Percentiles rank a stretch among this genome's conserved stretches.
Evolutionary conservation across 2,797 vertebrate species (phyloP).

Genomic region (Coracias cyanogaster): DNA sequence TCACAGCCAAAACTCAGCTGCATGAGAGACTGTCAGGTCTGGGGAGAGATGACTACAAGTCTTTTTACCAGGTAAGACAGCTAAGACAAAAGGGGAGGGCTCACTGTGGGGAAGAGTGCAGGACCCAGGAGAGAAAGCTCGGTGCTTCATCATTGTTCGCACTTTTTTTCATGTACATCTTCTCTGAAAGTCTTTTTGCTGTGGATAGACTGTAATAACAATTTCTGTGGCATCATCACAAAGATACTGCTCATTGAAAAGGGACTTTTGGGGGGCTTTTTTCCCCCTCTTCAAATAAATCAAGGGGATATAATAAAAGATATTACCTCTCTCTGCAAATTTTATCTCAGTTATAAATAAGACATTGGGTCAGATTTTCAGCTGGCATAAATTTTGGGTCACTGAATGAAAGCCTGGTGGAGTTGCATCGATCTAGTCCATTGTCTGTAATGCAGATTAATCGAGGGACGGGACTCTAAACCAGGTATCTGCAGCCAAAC

Average conservation of each 20-base stretch:
- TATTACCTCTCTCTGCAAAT: not conserved
- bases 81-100: not conserved
- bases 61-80: not conserved
- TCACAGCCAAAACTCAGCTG: not conserved
- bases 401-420: not conserved
- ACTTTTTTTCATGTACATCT: not conserved
- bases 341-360: conserved; percentile 10
- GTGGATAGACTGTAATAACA: not conserved
- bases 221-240: not conserved
- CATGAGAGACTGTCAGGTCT: too few species aligned
- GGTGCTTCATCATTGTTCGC: not conserved
- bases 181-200: not conserved
- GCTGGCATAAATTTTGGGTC: not conserved
- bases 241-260: not conserved
- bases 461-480: not conserved
- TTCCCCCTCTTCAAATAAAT: not conserved
- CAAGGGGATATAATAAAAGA: not conserved
- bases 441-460: conserved; percentile 20
- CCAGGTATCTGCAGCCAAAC: not conserved
- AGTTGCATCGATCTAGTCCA: not conserved
- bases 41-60: too few species aligned
- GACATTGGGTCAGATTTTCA: not conserved
- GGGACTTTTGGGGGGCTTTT: not conserved
- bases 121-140: not conserved
- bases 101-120: not conserved